Evolutionary conservation across 2,888 invertebrate genomes (phyloP), one percentile per base, ranked within the genome.

Genomic region (Agrotis segetum): DNA sequence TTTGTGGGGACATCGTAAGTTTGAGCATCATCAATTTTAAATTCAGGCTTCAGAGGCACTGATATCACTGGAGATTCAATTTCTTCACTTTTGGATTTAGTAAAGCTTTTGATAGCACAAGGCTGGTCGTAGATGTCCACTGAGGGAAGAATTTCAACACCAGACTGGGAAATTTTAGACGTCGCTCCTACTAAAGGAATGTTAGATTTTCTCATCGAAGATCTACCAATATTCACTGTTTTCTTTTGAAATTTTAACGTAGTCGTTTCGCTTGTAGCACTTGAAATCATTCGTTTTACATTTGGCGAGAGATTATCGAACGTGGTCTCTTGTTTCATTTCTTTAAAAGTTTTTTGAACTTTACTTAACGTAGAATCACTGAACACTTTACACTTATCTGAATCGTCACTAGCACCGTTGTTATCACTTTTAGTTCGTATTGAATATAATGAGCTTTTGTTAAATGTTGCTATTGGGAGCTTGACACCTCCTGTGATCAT

Each of bases 261-360:
- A 55, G 93, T 94, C 1, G 93, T 91, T 78, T 95, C 95, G 59
- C 19, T 73, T 1, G 92, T 89, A 14, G 97, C 96, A 89, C 97
- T 95, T 5, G 97, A 96, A 77, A 97, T 94, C 93, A 97, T 97
- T 79, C 97, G 93, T 88, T 97, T 97, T 6, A 97, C 97, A 85
- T 97, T 97, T 6, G 97, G 97, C 21, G 97, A 97, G 17, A 97
- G 92, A 86, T 96, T 96, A 68, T 96, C 96, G 87, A 97, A 97
- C 59, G 95, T 88, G 1, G 91, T 86, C 68, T 95, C 88, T 76
- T 83, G 88, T 84, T 93, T 93, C 24, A 83, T 85, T 76, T 95
- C 95, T 86, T 91, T 93, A 67, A 93, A 88, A 81, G 92, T 93
- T 85, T 93, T 94, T 88, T 92, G 92, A 73, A 92, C 85, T 89